Evolutionary conservation across 2,888 invertebrate species (phyloP), one percentile per base, ranked within the genome.

Genomic region (Cheilosia scutellata): DNA sequence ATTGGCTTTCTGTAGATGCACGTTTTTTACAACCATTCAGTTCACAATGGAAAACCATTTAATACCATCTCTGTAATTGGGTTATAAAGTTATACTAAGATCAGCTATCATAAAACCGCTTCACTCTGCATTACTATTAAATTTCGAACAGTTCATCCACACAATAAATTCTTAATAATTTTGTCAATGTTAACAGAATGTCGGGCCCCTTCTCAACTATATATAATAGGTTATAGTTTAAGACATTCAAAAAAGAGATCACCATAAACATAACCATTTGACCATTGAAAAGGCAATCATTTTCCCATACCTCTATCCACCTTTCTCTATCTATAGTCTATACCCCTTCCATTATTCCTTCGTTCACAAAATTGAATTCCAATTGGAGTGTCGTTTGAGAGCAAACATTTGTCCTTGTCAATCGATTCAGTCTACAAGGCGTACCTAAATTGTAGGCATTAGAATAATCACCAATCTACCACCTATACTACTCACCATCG

Each of bases 321-420:
- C 16, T n/a, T 42, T 9, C 7, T 7, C 20, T 25, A n/a, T 33
- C 47, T n/a, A 42, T 11, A 16, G n/a, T 13, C 42, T 4, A 4
- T 16, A 13, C 9, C 42, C n/a, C 6, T 60, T 20, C 13, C 42
- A 44, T 13, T 16, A 27, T 42, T 9, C 27, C 16, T n/a, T 74
- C 58, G 25, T 44, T 66, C 37, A 20, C 16, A 66, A 62, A 77
- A 77, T 72, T 82, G 66, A 72, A 77, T 72, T 71, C 47, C 37
- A 66, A 72, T 66, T 47, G 65, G 49, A 29, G 40, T 55, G 77
- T 68, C 60, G 66, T 66, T 72, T 72, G 77, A 71, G 31, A 72
- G 71, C 66, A 53, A 77, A 72, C 65, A 82, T 63, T 79, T 66
- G 60, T 80, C 55, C 60, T 27, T 68, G 62, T 70, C 74, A 68